Evolutionary conservation across 2,113 vertebrate species (phyloP), one percentile per base, ranked within the genome.

Genomic region (Phoxinus phoxinus): DNA sequence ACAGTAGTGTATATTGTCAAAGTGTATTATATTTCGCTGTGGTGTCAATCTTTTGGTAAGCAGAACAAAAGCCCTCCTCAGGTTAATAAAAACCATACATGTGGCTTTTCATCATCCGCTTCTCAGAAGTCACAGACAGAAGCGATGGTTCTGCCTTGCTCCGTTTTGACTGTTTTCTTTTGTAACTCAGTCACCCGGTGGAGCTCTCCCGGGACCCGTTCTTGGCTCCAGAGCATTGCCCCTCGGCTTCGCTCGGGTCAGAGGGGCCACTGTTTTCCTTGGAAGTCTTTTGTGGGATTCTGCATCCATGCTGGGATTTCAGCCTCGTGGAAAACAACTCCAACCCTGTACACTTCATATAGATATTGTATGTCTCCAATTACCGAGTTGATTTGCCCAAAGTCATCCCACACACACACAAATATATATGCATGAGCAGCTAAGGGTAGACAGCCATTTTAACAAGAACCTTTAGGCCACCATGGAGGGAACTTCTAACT

Each of bases 181-280:
- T 83, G 61, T 85, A 85, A 85, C 44, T 85, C 72, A 75, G 35
- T 75, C 21, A 58, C 27, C 84, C 63, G 59, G 73, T 78, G 84
- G 35, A 71, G 61, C 53, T 83, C 84, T 81, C 84, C 27, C 6
- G 61, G 84, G 73, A 81, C 67, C 84, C 41, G 4, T 30, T 17
- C 48, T 35, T 17, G 81, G 84, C 76, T 80, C 65, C 58, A 35
- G 65, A 73, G 65, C 51, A 72, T 41, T 41, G 65, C 67, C 81
- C 67, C 76, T 17, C 4, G 13, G 72, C 79, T 72, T 59, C 2
- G 21, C 67, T 75, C 71, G 46, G 86, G 72, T 85, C 87, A 85
- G 71, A 61, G 73, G 30, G 88, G 85, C 79, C 83, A 87, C 58
- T 89, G 83, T 87, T 89, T 87, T 89, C 44, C 44, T 87, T 85